Base-by-base conservation (phyloP, 2,888 invertebrate species). In the Callyntrura guangdongensis region DNA sequence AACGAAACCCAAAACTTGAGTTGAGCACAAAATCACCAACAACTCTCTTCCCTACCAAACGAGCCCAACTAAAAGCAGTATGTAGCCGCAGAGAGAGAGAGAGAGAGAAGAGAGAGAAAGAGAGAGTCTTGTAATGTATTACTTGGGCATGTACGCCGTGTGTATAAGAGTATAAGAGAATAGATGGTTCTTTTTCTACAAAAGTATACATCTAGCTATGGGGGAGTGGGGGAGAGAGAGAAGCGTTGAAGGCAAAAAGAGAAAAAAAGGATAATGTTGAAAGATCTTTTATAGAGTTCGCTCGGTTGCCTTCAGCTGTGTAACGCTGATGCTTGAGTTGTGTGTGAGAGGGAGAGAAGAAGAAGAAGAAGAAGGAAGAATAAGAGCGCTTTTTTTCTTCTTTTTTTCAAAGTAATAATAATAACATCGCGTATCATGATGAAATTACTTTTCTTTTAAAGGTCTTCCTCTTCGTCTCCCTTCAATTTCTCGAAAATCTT, bases 251-350 rank as follows among this genome's bases (percentile, higher is more conserved):
- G 86, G 67, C 27, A 61, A 36, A 4, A 77, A 49, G 72, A 69
- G 69, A 81, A 64, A 69, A 79, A 88, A 88, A 67, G 72, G 86
- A 22, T 82, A 86, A 74, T 86, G 81, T 83, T 86, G 82, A 83
- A 74, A 83, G 86, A 90, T 85, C 90, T 81, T 86, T 86, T 86
- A 74, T 86, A 90, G 86, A 90, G 83, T 90, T 86, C 82, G 90
- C 86, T 90, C 72, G 64, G 86, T 85, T 90, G 90, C 90, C 85
- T 90, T 90, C 90, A 90, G 85, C 90, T 90, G 90, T 85, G 90
- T 85, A 90, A 90, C 86, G 90, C 90, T 85, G 49, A 53, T 56
- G 81, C 47, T 67, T 49, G 22, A 53, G 53, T 53, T 53, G 11
- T 56, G 20, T 47, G 17, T 47, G 45, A 47, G 17, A n/a, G 17